Conservation (phyloP, 2,113 vertebrate species). For the Emydura subglobosa region DNA sequence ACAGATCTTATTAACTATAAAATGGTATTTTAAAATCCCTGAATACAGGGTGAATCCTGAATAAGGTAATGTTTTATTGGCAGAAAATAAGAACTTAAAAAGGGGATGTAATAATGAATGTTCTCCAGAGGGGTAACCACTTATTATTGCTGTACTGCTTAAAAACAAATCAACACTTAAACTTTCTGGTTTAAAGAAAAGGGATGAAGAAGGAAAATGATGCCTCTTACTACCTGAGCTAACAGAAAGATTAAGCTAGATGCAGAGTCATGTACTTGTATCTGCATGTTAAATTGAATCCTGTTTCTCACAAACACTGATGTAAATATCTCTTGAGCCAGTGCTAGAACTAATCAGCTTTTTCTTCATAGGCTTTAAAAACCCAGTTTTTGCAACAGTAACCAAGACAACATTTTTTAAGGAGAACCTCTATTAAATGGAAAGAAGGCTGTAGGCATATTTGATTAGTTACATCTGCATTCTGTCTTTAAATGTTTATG, state of each 20-base stretch:
- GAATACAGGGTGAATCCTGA: neutral
- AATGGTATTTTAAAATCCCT: neutral
- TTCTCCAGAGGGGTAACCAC: neutral
- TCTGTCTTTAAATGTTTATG: slow-evolving; percentile 45
- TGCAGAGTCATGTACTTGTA: neutral
- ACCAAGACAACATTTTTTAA: neutral
- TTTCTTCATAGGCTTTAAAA: slow-evolving; percentile 60
- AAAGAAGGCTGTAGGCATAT: slow-evolving; percentile 49
- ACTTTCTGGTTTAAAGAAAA: fast-evolving
- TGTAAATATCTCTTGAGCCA: slow-evolving; percentile 36
- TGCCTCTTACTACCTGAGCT: neutral
- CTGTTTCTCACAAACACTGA: slow-evolving; percentile 34
- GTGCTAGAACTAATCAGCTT: slow-evolving; percentile 25
- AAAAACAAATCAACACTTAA: neutral
- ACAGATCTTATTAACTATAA: neutral
- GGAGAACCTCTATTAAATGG: slow-evolving; percentile 37
- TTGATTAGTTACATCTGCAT: slow-evolving; percentile 50
- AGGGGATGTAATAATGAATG: neutral
- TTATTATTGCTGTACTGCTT: neutral
- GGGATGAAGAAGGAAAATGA: neutral
- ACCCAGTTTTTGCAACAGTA: slow-evolving; percentile 53
- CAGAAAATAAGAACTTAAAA: neutral
- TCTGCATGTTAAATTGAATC: slow-evolving; percentile 34
- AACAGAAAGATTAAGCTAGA: neutral
- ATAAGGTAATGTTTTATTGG: neutral